Conservation (phyloP, 2,797 vertebrate species). For the Chromis chromis region DNA sequence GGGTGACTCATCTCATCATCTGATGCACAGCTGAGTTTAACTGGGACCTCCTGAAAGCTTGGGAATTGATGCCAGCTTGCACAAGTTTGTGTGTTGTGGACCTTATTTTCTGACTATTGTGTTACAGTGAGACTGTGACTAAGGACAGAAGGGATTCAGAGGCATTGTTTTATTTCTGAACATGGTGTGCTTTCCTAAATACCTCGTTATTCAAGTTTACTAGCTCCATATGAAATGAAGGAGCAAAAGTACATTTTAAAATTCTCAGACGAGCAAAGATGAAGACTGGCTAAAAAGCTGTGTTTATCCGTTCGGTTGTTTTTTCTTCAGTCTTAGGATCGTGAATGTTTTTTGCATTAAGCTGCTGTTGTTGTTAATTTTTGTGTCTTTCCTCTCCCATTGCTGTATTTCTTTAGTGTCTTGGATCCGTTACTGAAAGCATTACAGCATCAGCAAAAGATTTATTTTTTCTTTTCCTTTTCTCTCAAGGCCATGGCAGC, state of each 20-base stretch:
- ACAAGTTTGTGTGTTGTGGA: conserved; percentile 20
- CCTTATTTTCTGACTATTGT: conserved; percentile 27
- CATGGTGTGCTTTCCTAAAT: conserved; percentile 33
- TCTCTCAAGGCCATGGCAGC: conserved; percentile 60
- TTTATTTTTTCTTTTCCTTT: conserved; percentile 58
- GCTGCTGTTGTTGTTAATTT: conserved; percentile 73
- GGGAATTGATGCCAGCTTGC: conserved; percentile 59
- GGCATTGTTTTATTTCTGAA: conserved; percentile 36
- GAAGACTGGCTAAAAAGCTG: conserved; percentile 26
- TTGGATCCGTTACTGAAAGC: conserved; percentile 72
- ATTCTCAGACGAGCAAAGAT: conserved; percentile 42
- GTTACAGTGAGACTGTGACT: conserved; percentile 24
- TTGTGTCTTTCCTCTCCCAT: conserved; percentile 64
- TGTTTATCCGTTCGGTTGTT: conserved; percentile 70
- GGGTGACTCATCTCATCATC: conserved; percentile 54
- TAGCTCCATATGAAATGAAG: conserved; percentile 48
- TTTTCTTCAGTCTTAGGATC: conserved; percentile 65
- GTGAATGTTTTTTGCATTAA: conserved; percentile 76
- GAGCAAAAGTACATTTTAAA: conserved; percentile 18
- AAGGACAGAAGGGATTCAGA: conserved; percentile 21
- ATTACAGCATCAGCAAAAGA: conserved; percentile 79
- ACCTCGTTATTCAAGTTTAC: conserved; percentile 46
- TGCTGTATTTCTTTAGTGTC: conserved; percentile 70
- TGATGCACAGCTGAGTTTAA: conserved; percentile 66
- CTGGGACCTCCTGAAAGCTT: conserved; percentile 61